Base-by-base conservation (phyloP, 1,140 invertebrate species). In the Tenebrio molitor region DNA sequence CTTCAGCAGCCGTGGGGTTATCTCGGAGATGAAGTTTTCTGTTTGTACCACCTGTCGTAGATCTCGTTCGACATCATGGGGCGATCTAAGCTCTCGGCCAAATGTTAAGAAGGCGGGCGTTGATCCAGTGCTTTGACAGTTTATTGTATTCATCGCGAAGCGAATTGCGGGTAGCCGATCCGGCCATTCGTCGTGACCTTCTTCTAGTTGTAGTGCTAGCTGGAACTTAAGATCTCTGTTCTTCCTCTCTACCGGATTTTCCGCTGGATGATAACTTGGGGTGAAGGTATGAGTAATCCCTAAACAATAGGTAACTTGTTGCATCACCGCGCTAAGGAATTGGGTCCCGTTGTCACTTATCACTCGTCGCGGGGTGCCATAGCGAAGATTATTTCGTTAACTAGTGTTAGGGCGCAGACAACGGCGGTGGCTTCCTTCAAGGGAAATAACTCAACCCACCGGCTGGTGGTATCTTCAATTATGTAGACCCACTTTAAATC, bases 171-270 rank as follows among this genome's bases (percentile, higher is more conserved):
- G 34, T 0, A 84, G 69, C 66, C 79, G 63, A 10, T 75, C 33
- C 33, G 80, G 72, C 83, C 84, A 87, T 1, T 66, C 44, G 1
- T 33, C 17, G 53, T 86, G 83, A 23, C 84, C 74, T 0, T 78
- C 62, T 1, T 75, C 73, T 0, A 85, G 2, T n/a, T 10, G 16
- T 4, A 23, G 21, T 7, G 53, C 53, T 10, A 62, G 6, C 3
- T 23, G 53, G 0, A 8, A 25, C 15, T 62, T 62, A 17, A 62
- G 2, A 14, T 62, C 53, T 8, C 15, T 7, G 12, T 41, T 41
- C n/a, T 41, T 41, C 36, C 36, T 41, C 12, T 41, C 12, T 7
- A 41, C n/a, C 3, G 36, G 36, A 41, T 41, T 41, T 10, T 6
- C 36, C 36, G 7, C 36, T 10, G n/a, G 36, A 12, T 41, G 36